These are phyloP conservation scores for Aegotheles bennettii DNA, from an alignment of 2,113 vertebrate genomes.

Conservation along the genomic window DNA sequence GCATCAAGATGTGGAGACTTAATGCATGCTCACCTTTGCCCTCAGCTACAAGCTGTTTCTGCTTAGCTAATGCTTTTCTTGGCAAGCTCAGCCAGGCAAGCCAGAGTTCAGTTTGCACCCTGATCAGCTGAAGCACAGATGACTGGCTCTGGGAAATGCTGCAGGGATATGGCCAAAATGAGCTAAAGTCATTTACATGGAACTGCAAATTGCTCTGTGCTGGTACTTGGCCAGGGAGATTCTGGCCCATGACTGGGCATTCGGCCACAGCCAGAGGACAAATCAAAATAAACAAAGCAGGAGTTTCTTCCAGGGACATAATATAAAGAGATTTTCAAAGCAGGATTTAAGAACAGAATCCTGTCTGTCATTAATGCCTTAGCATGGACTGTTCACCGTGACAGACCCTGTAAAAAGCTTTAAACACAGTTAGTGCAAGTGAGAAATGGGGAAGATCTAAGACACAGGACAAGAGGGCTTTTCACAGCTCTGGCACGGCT, in stretches of 20 bases:
- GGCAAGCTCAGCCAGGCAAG: conserved; percentile 15
- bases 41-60: conserved; percentile 24
- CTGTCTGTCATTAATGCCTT: background rate
- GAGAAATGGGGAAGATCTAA: background rate
- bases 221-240: background rate
- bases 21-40: conserved; percentile 18
- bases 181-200: background rate
- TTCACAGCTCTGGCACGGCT: background rate
- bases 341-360: background rate
- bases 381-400: background rate
- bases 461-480: background rate
- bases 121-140: background rate
- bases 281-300: conserved; percentile 37
- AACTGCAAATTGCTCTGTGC: conserved; percentile 24
- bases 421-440: background rate
- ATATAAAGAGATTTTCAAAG: background rate
- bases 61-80: conserved; percentile 55
- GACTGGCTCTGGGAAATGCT: conserved; percentile 14
- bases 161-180: background rate
- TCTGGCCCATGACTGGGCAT: background rate
- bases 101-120: conserved; percentile 41
- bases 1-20: background rate
- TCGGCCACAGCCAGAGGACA: conserved; percentile 26
- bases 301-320: background rate
- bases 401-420: background rate